Evolutionary conservation across 2,113 vertebrate genomes (phyloP).

Genomic region (Burhinus oedicnemus): DNA sequence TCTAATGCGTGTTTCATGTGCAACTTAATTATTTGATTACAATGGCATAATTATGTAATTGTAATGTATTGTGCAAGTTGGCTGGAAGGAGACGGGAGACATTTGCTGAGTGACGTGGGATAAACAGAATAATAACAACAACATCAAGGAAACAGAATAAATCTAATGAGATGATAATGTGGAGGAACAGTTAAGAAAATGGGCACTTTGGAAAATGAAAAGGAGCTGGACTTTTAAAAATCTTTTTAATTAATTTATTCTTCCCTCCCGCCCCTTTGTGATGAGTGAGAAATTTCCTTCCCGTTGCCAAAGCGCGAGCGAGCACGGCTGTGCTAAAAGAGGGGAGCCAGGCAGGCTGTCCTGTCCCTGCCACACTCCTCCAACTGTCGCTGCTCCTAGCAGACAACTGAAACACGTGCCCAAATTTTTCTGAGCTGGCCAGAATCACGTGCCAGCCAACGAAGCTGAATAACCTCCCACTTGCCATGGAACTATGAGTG

Average conservation of each 20-base stretch:
- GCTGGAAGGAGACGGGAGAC: conserved; percentile 71
- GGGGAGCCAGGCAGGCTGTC: neutral
- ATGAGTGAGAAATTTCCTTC: neutral
- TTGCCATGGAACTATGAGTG: neutral
- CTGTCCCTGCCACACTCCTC: neutral
- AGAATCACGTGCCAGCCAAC: fast-evolving
- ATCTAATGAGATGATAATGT: conserved; percentile 67
- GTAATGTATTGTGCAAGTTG: conserved; percentile 78
- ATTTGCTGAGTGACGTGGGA: conserved; percentile 65
- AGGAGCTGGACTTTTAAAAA: neutral
- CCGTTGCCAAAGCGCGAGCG: fast-evolving
- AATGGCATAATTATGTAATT: conserved; percentile 83
- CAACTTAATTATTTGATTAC: conserved; percentile 87
- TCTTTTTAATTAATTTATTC: conserved; percentile 1
- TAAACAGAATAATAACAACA: conserved; percentile 76
- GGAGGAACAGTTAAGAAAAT: conserved; percentile 64
- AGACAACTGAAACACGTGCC: neutral
- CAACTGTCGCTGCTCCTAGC: neutral
- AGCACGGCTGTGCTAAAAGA: fast-evolving
- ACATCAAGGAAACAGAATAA: conserved; percentile 47
- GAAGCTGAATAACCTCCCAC: neutral
- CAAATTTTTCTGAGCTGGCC: neutral
- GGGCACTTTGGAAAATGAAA: conserved; percentile 59
- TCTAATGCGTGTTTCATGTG: conserved; percentile 82
- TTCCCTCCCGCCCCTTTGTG: neutral